These are phyloP conservation scores for Troides aeacus DNA, from an alignment of 2,888 invertebrate species.

Conservation along the genomic window DNA sequence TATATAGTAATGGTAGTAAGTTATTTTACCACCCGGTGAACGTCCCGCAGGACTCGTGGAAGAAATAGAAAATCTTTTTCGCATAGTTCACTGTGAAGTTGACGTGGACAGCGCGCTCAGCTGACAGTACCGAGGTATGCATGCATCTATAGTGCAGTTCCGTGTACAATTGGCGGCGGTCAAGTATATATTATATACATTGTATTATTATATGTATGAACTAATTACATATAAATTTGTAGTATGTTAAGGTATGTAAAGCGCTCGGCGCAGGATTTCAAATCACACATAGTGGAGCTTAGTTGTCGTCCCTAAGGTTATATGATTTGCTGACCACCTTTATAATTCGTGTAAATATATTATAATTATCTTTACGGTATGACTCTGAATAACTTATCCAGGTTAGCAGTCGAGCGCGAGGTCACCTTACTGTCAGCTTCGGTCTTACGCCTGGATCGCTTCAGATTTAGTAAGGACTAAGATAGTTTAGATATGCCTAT, in stretches of 20 bases:
- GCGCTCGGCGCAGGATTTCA: constrained; percentile 73
- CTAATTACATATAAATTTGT: constrained; percentile 73
- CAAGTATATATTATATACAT: constrained; percentile 40
- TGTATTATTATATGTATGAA: constrained; percentile 46
- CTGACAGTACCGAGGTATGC: neutral
- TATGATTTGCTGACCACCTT: constrained; percentile 74
- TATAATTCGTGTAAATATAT: constrained; percentile 79
- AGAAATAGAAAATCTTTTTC: neutral
- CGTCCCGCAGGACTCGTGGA: neutral
- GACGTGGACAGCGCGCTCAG: constrained; percentile 19
- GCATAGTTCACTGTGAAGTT: neutral
- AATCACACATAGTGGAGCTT: constrained; percentile 78
- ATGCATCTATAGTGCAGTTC: constrained; percentile 27
- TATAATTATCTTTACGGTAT: constrained; percentile 74
- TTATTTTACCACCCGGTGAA: too few relatives aligned
- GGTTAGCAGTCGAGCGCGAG: constrained; percentile 39
- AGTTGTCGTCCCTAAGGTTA: constrained; percentile 75
- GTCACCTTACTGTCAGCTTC: constrained; percentile 31
- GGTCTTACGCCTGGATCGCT: constrained; percentile 36
- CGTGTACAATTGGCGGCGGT: constrained; percentile 35
- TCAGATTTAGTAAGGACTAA: constrained; percentile 54
- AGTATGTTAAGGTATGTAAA: constrained; percentile 61
- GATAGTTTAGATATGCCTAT: constrained; percentile 78
- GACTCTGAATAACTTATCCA: constrained; percentile 61
- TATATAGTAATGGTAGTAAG: too few relatives aligned